Evolutionary conservation across 2,888 invertebrate genomes (phyloP), one percentile per base, ranked within the genome.

Genomic region (Empis livida): DNA sequence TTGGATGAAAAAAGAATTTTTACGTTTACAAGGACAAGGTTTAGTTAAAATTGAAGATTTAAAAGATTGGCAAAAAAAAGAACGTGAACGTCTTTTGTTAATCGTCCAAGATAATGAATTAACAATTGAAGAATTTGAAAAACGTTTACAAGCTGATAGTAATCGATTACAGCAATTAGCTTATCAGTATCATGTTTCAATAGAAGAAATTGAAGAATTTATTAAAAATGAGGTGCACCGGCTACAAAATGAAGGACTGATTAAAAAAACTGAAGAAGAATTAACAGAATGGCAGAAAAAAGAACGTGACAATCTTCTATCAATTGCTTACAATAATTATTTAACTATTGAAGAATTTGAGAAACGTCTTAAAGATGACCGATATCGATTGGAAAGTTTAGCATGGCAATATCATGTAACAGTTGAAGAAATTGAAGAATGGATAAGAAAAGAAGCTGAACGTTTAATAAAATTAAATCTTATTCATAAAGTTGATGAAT

Each of bases 331-430:
- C 41, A 63, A 65, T 16, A 62, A 64, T 5, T 62, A 65, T 48
- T 61, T 60, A 10, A 64, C 66, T 0, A 59, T 65, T 3, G 64
- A 64, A 42, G 63, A 66, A 49, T 63, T 66, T 54, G 62, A 63
- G 47, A 62, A 63, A 50, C 64, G 64, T 59, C 44, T 66, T 30
- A 51, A 60, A 4, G 56, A 62, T 45, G 65, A 65, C 54, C 64
- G 62, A 1, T 49, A 54, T 1, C 59, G 62, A 5, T 53, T 66
- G 8, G 58, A 65, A 46, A 58, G 51, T 10, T 49, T 66, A 46
- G 66, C 66, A 30, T 64, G 61, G 60, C 60, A 62, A 49, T 60
- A 66, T 45, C 62, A 64, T 30, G 61, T 65, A 8, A 56, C 64
- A 43, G 62, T 65, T 17, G 64, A 66, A 45, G 66, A 65, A 42